Percentiles rank a stretch among this genome's conserved stretches.
Evolutionary conservation across 92 coral and sea anemone genomes (phyloP).

Genomic region (Palythoa grandiflora): DNA sequence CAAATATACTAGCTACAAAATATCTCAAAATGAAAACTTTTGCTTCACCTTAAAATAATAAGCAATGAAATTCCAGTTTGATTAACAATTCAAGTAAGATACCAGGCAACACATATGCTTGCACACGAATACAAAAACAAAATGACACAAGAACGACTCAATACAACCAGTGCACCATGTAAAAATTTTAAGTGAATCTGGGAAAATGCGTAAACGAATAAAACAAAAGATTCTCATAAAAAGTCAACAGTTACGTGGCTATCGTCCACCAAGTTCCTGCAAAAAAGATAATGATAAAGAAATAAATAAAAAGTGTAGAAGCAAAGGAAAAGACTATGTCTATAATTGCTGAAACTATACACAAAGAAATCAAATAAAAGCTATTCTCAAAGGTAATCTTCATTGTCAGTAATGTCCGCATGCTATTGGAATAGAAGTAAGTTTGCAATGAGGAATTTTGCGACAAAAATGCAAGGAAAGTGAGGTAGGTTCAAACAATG

Average conservation of each 20-base stretch:
- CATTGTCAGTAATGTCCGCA: too few relatives aligned
- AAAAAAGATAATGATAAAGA: slow-evolving; percentile 35
- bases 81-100: background rate
- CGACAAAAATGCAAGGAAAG: too few relatives aligned
- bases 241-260: slow-evolving; percentile 99
- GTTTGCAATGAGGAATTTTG: too few relatives aligned
- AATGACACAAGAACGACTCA: background rate
- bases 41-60: background rate
- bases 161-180: slow-evolving; percentile 39
- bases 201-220: background rate
- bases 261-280: slow-evolving; percentile 96
- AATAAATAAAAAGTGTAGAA: background rate
- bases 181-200: background rate
- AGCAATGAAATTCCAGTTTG: background rate
- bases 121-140: background rate
- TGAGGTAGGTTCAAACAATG: too few relatives aligned
- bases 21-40: background rate
- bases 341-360: too few relatives aligned
- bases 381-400: too few relatives aligned
- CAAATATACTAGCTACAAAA: background rate
- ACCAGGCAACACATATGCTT: slow-evolving; percentile 33
- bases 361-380: too few relatives aligned
- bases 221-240: slow-evolving; percentile 57
- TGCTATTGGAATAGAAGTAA: too few relatives aligned
- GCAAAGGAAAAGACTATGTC: too few relatives aligned